These are phyloP conservation scores for Drosophila malerkotliana DNA, from an alignment of 1,140 invertebrate genomes.

Conservation along the genomic window DNA sequence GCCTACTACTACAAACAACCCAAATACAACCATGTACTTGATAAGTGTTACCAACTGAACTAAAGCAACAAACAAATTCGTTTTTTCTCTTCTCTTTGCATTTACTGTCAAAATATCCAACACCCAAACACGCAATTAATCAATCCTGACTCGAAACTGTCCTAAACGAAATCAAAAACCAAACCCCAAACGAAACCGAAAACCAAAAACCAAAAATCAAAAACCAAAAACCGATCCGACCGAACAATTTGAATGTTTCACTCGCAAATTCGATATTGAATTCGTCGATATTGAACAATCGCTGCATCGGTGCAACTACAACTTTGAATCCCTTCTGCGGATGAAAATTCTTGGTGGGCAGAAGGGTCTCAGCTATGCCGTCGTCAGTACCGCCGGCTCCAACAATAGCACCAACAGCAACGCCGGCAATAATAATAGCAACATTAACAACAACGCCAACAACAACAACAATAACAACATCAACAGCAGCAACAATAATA, in stretches of 20 bases:
- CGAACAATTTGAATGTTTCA: slow-evolving; percentile 5
- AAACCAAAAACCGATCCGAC: slow-evolving; percentile 13
- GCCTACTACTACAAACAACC: slow-evolving; percentile 17
- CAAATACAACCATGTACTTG: slow-evolving; percentile 45
- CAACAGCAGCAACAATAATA: not conserved
- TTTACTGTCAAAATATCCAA: slow-evolving; percentile 61
- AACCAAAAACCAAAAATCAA: not conserved
- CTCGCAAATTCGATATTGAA: slow-evolving; percentile 16
- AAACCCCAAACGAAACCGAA: slow-evolving; percentile 16
- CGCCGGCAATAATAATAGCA: not conserved
- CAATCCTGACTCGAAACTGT: slow-evolving; percentile 3
- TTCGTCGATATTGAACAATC: not conserved
- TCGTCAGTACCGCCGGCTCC: not conserved
- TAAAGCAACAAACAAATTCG: slow-evolving; percentile 70
- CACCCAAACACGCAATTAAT: slow-evolving; percentile 35
- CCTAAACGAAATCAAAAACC: slow-evolving; percentile 11
- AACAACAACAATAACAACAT: not conserved
- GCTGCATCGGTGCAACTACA: slow-evolving; percentile 37
- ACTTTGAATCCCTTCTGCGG: slow-evolving; percentile 37
- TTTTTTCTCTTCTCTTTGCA: slow-evolving; percentile 81
- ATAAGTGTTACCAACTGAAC: slow-evolving; percentile 75
- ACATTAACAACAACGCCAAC: slow-evolving; percentile 4
- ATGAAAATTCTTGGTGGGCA: slow-evolving; percentile 27
- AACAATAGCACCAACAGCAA: slow-evolving; percentile 6
- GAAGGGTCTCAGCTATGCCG: slow-evolving; percentile 45